These are phyloP conservation scores for Pundamilia nyererei DNA, from an alignment of 2,113 vertebrate genomes.

Conservation along the genomic window DNA sequence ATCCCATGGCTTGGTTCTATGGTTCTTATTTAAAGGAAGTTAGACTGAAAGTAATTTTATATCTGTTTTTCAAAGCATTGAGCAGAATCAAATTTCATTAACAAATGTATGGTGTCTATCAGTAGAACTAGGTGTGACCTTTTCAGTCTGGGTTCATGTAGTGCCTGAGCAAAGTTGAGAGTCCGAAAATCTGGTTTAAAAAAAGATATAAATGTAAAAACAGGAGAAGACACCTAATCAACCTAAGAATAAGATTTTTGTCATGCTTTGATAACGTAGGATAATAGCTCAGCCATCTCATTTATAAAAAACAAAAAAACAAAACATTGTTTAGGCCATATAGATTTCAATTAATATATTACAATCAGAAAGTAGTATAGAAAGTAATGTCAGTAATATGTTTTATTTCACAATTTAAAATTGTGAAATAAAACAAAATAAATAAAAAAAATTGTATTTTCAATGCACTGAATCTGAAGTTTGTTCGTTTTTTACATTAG, in stretches of 20 bases:
- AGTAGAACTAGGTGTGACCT: not conserved
- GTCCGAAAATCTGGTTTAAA: not conserved
- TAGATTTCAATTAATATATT: not conserved
- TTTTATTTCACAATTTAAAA: not conserved
- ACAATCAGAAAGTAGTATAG: not conserved
- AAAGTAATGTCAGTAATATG: not conserved
- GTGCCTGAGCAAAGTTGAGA: not conserved
- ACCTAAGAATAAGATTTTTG: not conserved
- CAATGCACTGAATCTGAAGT: not conserved
- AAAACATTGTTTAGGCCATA: not conserved
- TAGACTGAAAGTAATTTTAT: not conserved
- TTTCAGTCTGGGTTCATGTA: not conserved
- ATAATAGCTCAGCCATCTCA: not conserved
- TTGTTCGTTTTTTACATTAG: not conserved
- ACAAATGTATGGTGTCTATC: not conserved
- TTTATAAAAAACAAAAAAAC: fast-evolving
- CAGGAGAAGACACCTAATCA: not conserved
- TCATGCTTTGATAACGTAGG: not conserved
- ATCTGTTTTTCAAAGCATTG: not conserved
- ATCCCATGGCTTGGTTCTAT: not conserved
- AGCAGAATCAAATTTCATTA: not conserved
- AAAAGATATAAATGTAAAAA: not conserved
- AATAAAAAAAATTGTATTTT: not conserved
- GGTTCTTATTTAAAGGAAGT: not conserved
- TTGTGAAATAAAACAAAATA: not conserved